phyloP scores from a whole-genome alignment of 2,888 invertebrate species.

The Dendrolimus houi region DNA sequence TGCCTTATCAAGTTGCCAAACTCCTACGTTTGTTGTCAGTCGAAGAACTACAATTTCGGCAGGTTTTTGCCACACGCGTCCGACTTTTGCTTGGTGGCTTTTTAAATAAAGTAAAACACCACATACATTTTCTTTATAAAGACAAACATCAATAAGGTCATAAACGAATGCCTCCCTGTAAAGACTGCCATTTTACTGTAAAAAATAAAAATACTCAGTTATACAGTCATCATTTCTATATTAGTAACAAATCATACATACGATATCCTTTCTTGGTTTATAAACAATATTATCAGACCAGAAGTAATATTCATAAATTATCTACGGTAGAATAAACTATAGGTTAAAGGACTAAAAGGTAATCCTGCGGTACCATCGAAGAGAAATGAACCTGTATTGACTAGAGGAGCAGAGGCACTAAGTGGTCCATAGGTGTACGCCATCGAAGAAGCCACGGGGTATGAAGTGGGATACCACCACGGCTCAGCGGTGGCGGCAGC shows the following conservation, averaged over 20 bases:
- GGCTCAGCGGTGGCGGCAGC: constrained; percentile 35
- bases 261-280: too few species aligned
- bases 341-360: constrained; percentile 17
- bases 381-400: constrained; percentile 19
- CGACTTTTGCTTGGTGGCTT: neutral
- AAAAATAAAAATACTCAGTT: neutral
- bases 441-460: constrained; percentile 26
- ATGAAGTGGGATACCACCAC: constrained; percentile 15
- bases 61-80: too few species aligned
- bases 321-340: constrained; percentile 15
- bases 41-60: too few species aligned
- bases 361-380: constrained; percentile 12
- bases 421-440: constrained; percentile 37
- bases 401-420: constrained; percentile 20
- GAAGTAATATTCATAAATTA: constrained; percentile 6
- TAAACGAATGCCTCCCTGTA: too few species aligned
- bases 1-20: too few species aligned
- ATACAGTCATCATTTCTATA: neutral
- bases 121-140: neutral
- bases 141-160: too few species aligned
- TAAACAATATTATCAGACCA: too few species aligned
- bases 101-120: neutral
- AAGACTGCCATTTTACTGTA: neutral
- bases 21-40: too few species aligned
- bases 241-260: neutral